phyloP scores from a whole-genome alignment of 2,113 vertebrate genomes.

The Callipepla squamata region DNA sequence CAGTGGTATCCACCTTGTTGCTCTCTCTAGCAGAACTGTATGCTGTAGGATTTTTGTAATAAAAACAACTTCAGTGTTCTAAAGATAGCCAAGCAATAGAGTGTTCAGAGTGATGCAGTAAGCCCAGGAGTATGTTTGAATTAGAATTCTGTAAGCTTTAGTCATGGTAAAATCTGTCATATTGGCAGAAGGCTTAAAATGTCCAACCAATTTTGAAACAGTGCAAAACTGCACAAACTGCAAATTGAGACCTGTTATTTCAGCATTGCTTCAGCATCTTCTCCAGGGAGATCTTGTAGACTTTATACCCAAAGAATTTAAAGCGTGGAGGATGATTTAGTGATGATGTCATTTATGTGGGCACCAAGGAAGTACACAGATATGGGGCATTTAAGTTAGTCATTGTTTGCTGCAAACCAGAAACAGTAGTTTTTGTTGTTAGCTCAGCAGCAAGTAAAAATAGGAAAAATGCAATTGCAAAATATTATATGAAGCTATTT shows the following conservation, averaged over 20 bases:
- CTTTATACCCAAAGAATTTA: background rate
- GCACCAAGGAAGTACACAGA: background rate
- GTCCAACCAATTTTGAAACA: background rate
- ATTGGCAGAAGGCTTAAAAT: background rate
- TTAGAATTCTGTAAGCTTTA: background rate
- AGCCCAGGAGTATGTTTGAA: background rate
- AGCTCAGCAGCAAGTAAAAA: background rate
- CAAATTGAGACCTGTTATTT: background rate
- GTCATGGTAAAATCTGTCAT: background rate
- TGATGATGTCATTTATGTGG: background rate
- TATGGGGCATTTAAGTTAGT: background rate
- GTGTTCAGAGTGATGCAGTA: background rate
- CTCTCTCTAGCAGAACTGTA: background rate
- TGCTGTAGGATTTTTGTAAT: background rate
- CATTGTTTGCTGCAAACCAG: background rate
- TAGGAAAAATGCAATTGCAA: fast-evolving
- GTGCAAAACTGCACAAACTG: background rate
- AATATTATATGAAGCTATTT: background rate
- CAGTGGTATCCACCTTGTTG: background rate
- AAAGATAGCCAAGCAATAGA: background rate
- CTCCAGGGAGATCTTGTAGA: background rate
- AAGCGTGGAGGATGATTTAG: background rate
- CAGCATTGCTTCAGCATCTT: too few species aligned
- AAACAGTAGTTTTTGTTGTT: background rate
- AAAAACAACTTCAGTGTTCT: background rate